Percentiles rank a stretch among this genome's conserved stretches.
These are phyloP conservation scores for Agrochola circellaris DNA, from an alignment of 2,888 invertebrate genomes.

Conservation along the genomic window DNA sequence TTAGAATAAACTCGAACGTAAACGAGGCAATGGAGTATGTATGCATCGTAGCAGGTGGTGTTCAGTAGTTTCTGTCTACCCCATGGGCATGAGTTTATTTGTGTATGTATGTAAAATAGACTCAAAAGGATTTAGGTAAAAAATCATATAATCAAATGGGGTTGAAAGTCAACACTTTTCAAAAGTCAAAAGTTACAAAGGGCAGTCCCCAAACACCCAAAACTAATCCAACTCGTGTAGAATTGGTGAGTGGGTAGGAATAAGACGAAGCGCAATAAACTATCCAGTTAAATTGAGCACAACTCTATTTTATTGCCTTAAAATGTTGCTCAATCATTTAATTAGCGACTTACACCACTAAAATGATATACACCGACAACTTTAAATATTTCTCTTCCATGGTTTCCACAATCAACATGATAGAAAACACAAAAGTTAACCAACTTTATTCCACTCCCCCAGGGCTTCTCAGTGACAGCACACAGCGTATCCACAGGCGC, in stretches of 20 bases:
- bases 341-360: not conserved
- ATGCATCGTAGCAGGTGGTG: too few relatives aligned
- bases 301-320: not conserved
- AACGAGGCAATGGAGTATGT: too few relatives aligned
- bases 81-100: too few relatives aligned
- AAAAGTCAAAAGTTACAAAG: not conserved
- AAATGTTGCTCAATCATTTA: not conserved
- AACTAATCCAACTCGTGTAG: too few relatives aligned
- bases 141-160: not conserved
- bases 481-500: constrained; percentile 79
- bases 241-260: too few relatives aligned
- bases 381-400: too few relatives aligned
- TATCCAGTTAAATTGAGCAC: not conserved
- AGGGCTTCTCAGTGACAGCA: constrained; percentile 87
- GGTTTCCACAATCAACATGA: too few relatives aligned
- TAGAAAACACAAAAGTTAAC: not conserved
- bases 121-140: too few relatives aligned
- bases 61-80: too few relatives aligned
- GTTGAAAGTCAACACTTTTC: not conserved
- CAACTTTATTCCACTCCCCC: constrained; percentile 35
- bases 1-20: too few relatives aligned
- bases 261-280: too few relatives aligned
- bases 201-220: not conserved
- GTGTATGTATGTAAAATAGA: too few relatives aligned
- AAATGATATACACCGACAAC: not conserved